These are phyloP conservation scores for Drosophila incognita DNA, from an alignment of 2,888 invertebrate genomes.

Conservation along the genomic window DNA sequence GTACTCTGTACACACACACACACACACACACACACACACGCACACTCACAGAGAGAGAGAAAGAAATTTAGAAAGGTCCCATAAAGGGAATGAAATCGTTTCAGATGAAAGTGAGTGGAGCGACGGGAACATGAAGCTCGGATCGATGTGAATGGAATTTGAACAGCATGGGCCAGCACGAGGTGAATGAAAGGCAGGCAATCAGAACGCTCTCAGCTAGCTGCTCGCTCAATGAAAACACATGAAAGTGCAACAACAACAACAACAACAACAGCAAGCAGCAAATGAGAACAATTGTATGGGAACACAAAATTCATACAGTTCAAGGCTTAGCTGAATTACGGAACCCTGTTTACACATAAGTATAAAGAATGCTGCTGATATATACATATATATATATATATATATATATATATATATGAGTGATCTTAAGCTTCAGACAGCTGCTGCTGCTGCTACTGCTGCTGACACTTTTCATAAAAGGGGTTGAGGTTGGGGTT, in stretches of 20 bases:
- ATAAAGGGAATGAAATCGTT: conserved; percentile 33
- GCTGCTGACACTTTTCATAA: conserved; percentile 39
- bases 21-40: conserved; percentile 1
- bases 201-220: conserved; percentile 32
- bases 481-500: conserved; percentile 39
- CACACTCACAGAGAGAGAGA: not conserved
- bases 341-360: conserved; percentile 4
- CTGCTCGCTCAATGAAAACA: conserved; percentile 20
- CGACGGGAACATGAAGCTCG: conserved; percentile 14
- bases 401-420: not conserved
- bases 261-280: not conserved
- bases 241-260: not conserved
- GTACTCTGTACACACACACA: conserved; percentile 2
- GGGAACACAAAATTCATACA: conserved; percentile 26
- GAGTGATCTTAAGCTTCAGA: conserved; percentile 35
- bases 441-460: conserved; percentile 49
- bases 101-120: conserved; percentile 56
- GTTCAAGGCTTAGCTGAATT: conserved; percentile 27
- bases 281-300: conserved; percentile 11
- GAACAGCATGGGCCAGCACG: conserved; percentile 18
- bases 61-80: conserved; percentile 52
- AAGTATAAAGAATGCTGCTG: conserved; percentile 4
- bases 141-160: conserved; percentile 52
- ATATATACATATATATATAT: not conserved
- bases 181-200: conserved; percentile 43